Evolutionary conservation across 2,113 vertebrate species (phyloP), one percentile per base, ranked within the genome.

Genomic region (Saguinus midas): DNA sequence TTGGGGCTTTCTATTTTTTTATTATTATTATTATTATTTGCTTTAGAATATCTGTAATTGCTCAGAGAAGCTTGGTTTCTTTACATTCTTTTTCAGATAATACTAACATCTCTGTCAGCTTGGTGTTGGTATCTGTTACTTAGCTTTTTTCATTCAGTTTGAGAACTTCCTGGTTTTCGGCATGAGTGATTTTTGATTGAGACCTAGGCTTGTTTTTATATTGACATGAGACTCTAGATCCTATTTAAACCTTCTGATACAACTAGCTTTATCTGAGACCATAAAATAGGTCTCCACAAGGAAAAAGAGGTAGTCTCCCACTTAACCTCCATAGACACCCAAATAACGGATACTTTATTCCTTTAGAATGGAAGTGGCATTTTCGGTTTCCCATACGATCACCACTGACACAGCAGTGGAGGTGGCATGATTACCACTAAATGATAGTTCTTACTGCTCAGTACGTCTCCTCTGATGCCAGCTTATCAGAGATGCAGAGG

Each of bases 351-450:
- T 78, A 37, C 13, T 55, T 70, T 4, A 0, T 64, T 58, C 35
- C 35, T 35, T 61, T 43, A 12, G 23, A 72, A 50, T 2, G 2
- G 23, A 32, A 13, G 0, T 29, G 1, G 3, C 7, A 1, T 55
- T 50, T 45, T 14, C 43, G 16, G 16, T 5, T 94, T 40, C 55
- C 21, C 5, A 7, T 45, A 8, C 35, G n/a, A 32, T 40, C 35
- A 43, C 21, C 52, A 58, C 16, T 32, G 50, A 50, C 32, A 50
- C 20, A 10, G 17, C 64, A 50, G 50, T 21, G 7, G 27, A 16
- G 7, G 1, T n/a, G 20, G 9, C 0, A 21, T 75, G 32, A 0
- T 64, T 11, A 81, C 37, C 12, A 20, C 64, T 23, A 23, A 37
- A 32, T 12, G 11, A 55, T n/a, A n/a, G 50, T 58, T 17, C 11